These are phyloP conservation scores for Callipepla californica DNA, from an alignment of 2,113 vertebrate genomes.

Conservation along the genomic window DNA sequence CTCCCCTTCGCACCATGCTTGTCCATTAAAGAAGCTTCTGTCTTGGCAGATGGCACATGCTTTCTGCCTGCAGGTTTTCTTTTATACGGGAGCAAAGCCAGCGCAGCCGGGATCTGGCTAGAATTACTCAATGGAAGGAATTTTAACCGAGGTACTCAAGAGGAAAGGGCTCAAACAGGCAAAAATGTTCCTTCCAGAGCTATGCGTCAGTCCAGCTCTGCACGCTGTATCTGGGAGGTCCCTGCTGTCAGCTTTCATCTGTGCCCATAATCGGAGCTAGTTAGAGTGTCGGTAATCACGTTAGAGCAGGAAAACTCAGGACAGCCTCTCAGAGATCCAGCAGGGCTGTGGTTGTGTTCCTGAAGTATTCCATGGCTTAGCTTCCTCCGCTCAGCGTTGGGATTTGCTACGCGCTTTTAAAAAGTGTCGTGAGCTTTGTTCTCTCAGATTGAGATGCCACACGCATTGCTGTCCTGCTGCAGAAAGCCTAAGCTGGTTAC, in stretches of 20 bases:
- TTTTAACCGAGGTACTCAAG: constrained; percentile 45
- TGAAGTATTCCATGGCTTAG: neutral
- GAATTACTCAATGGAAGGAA: constrained; percentile 57
- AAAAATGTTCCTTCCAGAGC: constrained; percentile 40
- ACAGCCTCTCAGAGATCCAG: neutral
- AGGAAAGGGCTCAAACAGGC: constrained; percentile 26
- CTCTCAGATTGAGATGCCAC: constrained; percentile 60
- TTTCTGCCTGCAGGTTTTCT: constrained; percentile 60
- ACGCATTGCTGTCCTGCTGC: constrained; percentile 29
- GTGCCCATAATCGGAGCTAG: neutral
- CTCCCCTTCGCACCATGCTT: constrained; percentile 19
- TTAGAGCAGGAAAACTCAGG: constrained; percentile 20
- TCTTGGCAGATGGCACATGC: constrained; percentile 54
- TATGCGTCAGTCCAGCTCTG: neutral
- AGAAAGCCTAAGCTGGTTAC: constrained; percentile 51
- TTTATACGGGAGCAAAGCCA: constrained; percentile 43
- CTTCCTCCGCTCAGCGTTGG: constrained; percentile 28
- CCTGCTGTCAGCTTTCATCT: neutral
- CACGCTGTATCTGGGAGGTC: constrained; percentile 7
- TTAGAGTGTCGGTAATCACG: constrained; percentile 40
- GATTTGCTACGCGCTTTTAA: constrained; percentile 22
- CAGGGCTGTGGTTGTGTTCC: constrained; percentile 39
- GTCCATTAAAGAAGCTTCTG: constrained; percentile 40
- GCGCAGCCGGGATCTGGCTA: constrained; percentile 43
- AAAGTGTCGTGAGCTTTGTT: constrained; percentile 48